These are phyloP conservation scores for mouse (Mus musculus) DNA, from an alignment of 2,113 vertebrate genomes.

Conservation along the genomic window GRCm39 chr6:12583001-12583500, in stretches of 20 bases:
- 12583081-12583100: conserved; percentile 27
- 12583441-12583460: too few relatives aligned
- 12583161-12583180: not conserved
- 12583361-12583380: not conserved
- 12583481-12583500: not conserved
- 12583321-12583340: not conserved
- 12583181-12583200: not conserved
- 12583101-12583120: conserved; percentile 43
- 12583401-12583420: not conserved
- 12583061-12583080: not conserved
- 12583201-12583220: not conserved
- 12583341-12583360: not conserved
- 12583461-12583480: too few relatives aligned
- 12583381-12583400: not conserved
- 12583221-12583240: not conserved
- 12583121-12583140: not conserved
- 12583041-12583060: not conserved
- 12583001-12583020: not conserved
- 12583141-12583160: not conserved
- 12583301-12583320: too few relatives aligned
- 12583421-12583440: not conserved
- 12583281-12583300: not conserved
- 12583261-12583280: not conserved
- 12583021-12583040: not conserved
- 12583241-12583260: not conserved